These are phyloP conservation scores for Oasisia sp. DNA, from an alignment of 2,888 invertebrate species.

Conservation along the genomic window DNA sequence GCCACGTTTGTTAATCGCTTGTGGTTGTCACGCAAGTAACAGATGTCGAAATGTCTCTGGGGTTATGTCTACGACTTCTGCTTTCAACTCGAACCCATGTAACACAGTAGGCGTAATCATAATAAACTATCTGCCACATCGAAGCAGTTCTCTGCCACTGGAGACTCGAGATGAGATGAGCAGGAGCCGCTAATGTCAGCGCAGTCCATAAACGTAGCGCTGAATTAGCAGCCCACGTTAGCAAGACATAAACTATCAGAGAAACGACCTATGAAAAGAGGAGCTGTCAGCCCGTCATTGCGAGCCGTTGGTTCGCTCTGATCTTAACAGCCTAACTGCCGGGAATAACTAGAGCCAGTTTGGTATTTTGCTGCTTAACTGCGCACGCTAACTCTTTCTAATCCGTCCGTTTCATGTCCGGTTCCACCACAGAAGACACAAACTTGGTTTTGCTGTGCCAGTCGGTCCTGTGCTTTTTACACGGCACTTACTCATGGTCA, in stretches of 20 bases:
- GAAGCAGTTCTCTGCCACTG: not conserved
- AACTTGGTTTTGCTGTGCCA: not conserved
- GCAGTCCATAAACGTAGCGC: not conserved
- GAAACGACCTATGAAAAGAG: constrained; percentile 17
- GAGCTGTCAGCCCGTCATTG: not conserved
- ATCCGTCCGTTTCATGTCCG: not conserved
- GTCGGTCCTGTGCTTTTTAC: not conserved
- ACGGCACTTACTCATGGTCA: not conserved
- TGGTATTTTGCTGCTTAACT: constrained; percentile 6
- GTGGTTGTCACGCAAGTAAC: not conserved
- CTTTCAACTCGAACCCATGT: not conserved
- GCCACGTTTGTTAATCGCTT: not conserved
- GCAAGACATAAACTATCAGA: not conserved
- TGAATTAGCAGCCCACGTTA: constrained; percentile 17
- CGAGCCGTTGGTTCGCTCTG: not conserved
- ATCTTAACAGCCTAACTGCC: constrained; percentile 6
- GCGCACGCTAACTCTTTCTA: constrained; percentile 6
- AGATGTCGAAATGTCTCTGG: not conserved
- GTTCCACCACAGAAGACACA: not conserved
- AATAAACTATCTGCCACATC: not conserved
- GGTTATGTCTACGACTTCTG: not conserved
- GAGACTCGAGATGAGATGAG: not conserved
- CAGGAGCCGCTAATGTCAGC: constrained; percentile 10
- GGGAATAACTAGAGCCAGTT: not conserved
- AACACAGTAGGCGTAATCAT: not conserved